phyloP scores from a whole-genome alignment of 2,888 invertebrate species.

The Scaptomyza tumidula region DNA sequence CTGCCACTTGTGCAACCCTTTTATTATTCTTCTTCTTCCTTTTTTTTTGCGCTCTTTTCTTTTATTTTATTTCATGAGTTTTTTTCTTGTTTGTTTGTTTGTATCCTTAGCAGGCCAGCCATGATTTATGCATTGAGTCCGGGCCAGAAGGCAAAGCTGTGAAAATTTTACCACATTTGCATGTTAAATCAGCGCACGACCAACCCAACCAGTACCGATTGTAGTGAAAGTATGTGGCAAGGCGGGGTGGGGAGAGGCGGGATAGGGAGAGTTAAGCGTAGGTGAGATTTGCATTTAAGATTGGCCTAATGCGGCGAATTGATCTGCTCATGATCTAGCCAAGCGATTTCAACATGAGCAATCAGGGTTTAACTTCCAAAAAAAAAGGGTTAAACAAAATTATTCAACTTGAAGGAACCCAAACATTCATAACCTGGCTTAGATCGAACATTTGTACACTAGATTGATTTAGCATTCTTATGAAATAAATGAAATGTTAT shows the following conservation, averaged over 20 bases:
- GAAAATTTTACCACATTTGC: slow-evolving; percentile 61
- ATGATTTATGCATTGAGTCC: slow-evolving; percentile 68
- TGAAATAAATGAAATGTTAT: no score
- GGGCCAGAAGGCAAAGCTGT: slow-evolving; percentile 47
- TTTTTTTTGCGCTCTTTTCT: slow-evolving; percentile 1
- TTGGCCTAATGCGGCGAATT: slow-evolving; percentile 37
- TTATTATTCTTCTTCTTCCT: slow-evolving; percentile 39
- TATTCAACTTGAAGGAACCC: neutral
- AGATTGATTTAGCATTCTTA: no score
- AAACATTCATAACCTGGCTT: neutral
- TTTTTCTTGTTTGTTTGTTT: slow-evolving; percentile 6
- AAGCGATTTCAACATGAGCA: neutral
- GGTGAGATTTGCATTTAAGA: slow-evolving; percentile 48
- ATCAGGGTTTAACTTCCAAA: no score
- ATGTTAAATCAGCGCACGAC: slow-evolving; percentile 50
- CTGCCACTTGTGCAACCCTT: slow-evolving; percentile 75
- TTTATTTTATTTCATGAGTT: slow-evolving; percentile 11
- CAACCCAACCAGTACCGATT: neutral
- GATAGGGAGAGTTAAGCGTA: neutral
- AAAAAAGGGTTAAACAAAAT: neutral
- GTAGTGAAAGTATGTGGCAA: neutral
- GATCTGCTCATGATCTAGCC: slow-evolving; percentile 26
- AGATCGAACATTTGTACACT: no score
- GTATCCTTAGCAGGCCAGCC: slow-evolving; percentile 38
- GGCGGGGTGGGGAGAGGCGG: neutral